These are phyloP conservation scores for Diploptera punctata DNA, from an alignment of 2,888 invertebrate genomes.

Conservation along the genomic window DNA sequence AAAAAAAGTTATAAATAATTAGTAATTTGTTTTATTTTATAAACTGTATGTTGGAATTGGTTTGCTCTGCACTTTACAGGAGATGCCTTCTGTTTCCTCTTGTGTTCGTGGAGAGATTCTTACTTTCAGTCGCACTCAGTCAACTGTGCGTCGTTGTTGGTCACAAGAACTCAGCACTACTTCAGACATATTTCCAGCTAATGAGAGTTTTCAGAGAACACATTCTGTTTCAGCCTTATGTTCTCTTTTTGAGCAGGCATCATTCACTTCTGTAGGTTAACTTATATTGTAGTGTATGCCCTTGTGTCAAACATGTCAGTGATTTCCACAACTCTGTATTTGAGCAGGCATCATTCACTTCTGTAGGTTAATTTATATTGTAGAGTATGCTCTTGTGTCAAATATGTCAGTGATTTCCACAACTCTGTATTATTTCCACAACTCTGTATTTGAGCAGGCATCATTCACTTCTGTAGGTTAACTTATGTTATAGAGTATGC, in stretches of 20 bases:
- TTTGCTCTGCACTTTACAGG: constrained; percentile 16
- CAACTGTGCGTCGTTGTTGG: constrained; percentile 13
- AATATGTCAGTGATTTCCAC: constrained; percentile 1
- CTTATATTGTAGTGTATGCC: neutral
- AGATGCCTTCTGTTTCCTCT: constrained; percentile 25
- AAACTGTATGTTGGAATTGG: no score
- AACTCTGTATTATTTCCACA: no score
- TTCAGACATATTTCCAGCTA: neutral
- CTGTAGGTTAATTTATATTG: neutral
- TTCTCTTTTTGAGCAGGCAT: constrained; percentile 24
- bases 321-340: constrained; percentile 16
- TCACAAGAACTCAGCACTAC: constrained; percentile 16
- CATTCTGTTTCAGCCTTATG: constrained; percentile 21
- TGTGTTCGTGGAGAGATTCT: constrained; percentile 19
- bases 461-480: neutral
- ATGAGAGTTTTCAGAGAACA: constrained; percentile 10
- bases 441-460: constrained; percentile 20
- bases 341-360: constrained; percentile 4
- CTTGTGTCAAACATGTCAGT: neutral
- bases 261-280: neutral
- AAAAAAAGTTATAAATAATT: no score
- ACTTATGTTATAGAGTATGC: neutral
- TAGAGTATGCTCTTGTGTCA: neutral
- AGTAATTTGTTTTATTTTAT: no score
- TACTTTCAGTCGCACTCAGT: constrained; percentile 21